Evolutionary conservation across 2,797 vertebrate species (phyloP).

Genomic region (Enteromius fasciolatus): DNA sequence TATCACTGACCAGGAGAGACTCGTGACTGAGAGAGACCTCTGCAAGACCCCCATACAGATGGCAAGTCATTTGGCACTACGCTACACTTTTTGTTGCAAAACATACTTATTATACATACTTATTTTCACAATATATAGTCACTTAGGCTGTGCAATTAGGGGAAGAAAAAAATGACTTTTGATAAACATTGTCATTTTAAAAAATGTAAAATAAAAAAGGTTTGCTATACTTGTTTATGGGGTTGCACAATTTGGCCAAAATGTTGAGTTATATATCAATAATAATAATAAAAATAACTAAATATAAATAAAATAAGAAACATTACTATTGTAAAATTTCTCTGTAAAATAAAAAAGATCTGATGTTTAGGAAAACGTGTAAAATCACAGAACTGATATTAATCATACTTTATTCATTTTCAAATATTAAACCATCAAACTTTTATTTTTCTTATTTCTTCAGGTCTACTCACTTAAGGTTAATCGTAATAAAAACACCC

Average conservation of each 20-base stretch:
- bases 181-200: background rate
- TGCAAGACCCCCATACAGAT: constrained; percentile 61
- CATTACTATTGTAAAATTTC: background rate
- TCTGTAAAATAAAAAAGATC: too few species aligned
- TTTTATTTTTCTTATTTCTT: background rate
- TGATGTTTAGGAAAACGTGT: background rate
- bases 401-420: background rate
- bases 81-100: background rate
- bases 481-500: background rate
- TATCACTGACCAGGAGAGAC: constrained; percentile 93
- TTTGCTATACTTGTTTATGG: background rate
- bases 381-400: background rate
- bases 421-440: background rate
- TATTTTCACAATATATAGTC: background rate
- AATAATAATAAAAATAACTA: background rate
- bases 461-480: background rate
- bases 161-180: background rate
- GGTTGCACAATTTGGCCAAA: background rate
- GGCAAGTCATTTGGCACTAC: constrained; percentile 32
- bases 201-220: background rate
- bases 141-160: background rate
- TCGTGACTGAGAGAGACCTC: constrained; percentile 92
- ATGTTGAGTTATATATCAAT: background rate
- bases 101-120: too few species aligned
- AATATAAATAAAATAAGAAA: background rate